A percentile compares a stretch with the other conserved stretches of the same genome.
Evolutionary conservation across 2,797 vertebrate genomes (phyloP).

Genomic region (Cuculus canorus): DNA sequence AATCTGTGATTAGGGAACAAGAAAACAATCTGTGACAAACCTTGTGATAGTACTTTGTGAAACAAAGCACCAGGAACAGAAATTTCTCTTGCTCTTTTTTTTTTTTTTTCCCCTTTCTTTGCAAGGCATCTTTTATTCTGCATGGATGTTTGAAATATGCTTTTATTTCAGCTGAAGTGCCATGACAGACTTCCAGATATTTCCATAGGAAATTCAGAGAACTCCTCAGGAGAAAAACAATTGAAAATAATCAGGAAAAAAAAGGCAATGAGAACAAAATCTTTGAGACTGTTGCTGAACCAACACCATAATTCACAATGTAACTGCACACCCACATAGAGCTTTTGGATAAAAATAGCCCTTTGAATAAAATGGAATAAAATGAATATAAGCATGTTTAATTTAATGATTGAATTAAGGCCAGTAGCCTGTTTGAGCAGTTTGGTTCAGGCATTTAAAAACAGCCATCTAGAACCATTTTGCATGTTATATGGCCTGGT

Average conservation of each 20-base stretch:
- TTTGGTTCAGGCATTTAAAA: background rate
- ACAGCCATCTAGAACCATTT: background rate
- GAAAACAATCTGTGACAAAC: background rate
- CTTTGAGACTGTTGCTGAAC: background rate
- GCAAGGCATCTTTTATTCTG: background rate
- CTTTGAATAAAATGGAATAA: background rate
- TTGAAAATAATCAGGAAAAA: slow-evolving; percentile 1
- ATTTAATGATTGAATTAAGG: background rate
- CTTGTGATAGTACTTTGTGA: background rate
- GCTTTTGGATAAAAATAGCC: background rate
- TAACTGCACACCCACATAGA: accelerated
- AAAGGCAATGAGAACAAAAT: background rate
- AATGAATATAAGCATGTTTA: background rate
- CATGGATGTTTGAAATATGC: background rate
- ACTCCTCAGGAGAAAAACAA: background rate
- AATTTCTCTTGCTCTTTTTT: background rate
- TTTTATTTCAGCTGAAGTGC: slow-evolving; percentile 17
- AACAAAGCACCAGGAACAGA: background rate
- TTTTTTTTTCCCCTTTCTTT: background rate
- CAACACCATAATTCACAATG: background rate
- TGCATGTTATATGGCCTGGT: background rate
- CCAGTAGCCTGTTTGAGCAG: background rate
- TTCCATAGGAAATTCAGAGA: background rate
- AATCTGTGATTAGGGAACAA: background rate
- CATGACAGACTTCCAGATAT: background rate